Conservation (phyloP, 2,797 vertebrate genomes). For the Cirrhinus molitorella region DNA sequence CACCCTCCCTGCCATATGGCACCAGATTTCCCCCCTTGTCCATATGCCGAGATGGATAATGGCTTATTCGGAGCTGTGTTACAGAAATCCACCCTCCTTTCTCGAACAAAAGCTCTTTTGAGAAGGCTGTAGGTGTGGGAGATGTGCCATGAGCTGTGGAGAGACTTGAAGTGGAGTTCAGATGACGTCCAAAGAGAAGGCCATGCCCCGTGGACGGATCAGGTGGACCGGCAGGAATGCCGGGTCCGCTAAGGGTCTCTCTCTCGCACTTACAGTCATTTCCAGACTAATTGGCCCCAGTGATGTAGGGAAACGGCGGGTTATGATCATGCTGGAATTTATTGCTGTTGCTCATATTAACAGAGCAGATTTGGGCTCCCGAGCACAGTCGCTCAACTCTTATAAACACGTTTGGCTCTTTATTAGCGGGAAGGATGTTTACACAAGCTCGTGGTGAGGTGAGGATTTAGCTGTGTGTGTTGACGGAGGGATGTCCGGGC, state of each 20-base stretch:
- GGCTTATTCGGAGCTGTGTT: constrained; percentile 46
- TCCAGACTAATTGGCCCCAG: constrained; percentile 63
- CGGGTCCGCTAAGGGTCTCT: constrained; percentile 56
- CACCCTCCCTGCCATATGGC: constrained; percentile 55
- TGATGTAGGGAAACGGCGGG: constrained; percentile 50
- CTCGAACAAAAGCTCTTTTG: constrained; percentile 61
- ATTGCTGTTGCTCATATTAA: constrained; percentile 57
- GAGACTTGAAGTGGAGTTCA: constrained; percentile 24
- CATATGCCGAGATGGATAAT: constrained; percentile 44
- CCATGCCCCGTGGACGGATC: constrained; percentile 55
- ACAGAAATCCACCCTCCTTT: constrained; percentile 56
- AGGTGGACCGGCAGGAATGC: constrained; percentile 66
- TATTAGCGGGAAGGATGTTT: constrained; percentile 63
- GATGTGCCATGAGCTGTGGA: constrained; percentile 26
- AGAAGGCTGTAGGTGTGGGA: constrained; percentile 37
- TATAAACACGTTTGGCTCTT: constrained; percentile 62
- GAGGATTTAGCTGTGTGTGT: constrained; percentile 47
- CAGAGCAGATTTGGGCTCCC: constrained; percentile 41
- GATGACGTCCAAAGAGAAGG: constrained; percentile 34
- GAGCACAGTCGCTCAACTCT: constrained; percentile 43
- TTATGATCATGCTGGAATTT: constrained; percentile 61
- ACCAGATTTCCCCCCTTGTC: constrained; percentile 28
- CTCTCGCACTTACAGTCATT: constrained; percentile 11
- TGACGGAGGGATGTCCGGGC: constrained; percentile 28
- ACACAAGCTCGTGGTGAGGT: constrained; percentile 51